Percentiles rank a stretch among this genome's conserved stretches.
These are phyloP conservation scores for Epinephelus lanceolatus DNA, from an alignment of 2,113 vertebrate genomes.

Conservation along the genomic window DNA sequence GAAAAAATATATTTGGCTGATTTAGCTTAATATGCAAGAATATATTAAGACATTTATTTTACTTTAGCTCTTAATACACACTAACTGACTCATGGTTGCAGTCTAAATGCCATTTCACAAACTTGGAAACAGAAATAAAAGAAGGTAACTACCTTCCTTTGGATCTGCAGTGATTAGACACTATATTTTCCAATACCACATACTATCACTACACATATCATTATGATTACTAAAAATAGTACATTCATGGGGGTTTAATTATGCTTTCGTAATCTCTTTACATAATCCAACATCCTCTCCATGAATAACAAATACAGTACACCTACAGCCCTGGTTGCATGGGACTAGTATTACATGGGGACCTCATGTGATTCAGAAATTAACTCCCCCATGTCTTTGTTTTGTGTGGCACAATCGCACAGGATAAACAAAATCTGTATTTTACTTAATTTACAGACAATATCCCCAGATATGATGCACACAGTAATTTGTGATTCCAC, in stretches of 20 bases:
- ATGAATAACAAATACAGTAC: neutral
- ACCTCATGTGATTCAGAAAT: too few species aligned
- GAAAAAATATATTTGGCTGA: neutral
- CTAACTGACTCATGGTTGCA: neutral
- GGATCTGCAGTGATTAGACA: neutral
- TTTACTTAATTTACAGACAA: too few species aligned
- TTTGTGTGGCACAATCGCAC: too few species aligned
- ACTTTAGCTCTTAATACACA: neutral
- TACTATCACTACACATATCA: too few species aligned
- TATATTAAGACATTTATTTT: neutral
- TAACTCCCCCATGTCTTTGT: too few species aligned
- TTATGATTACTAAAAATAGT: neutral
- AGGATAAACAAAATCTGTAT: too few species aligned
- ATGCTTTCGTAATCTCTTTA: neutral
- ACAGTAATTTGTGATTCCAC: too few species aligned
- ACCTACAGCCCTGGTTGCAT: too few species aligned
- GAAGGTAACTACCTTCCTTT: neutral
- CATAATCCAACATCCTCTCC: neutral
- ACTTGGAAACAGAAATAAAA: neutral
- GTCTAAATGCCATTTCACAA: slow-evolving; percentile 3
- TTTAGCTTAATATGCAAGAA: neutral
- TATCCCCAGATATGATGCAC: too few species aligned
- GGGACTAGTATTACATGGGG: too few species aligned
- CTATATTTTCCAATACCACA: neutral
- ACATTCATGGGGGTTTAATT: slow-evolving; percentile 1